Percentiles rank a stretch among this genome's conserved stretches.
These are phyloP conservation scores for Castor canadensis DNA, from an alignment of 2,113 vertebrate species.

Conservation along the genomic window DNA sequence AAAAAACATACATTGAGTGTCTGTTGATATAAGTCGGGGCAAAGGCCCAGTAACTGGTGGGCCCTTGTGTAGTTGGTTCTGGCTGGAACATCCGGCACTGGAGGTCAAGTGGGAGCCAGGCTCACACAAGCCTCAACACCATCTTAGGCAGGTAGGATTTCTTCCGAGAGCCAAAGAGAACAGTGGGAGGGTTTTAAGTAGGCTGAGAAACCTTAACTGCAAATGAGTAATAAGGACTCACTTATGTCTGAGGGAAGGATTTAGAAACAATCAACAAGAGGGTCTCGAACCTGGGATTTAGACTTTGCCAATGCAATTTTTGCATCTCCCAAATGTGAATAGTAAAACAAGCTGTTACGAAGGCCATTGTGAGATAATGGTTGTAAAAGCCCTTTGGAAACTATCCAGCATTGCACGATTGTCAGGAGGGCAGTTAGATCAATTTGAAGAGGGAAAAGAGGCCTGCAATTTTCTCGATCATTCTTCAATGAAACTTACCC, in stretches of 20 bases:
- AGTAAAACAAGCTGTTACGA: not conserved
- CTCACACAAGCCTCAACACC: not conserved
- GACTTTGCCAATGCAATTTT: not conserved
- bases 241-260: not conserved
- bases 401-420: not conserved
- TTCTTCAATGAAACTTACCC: conserved; percentile 30
- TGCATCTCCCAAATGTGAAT: not conserved
- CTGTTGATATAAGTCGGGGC: not conserved
- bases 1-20: not conserved
- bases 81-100: not conserved
- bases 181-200: not conserved
- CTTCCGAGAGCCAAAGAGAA: not conserved
- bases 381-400: not conserved
- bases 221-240: not conserved
- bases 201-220: not conserved
- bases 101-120: not conserved
- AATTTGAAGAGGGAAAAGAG: not conserved
- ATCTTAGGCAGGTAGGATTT: not conserved
- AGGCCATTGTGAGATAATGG: not conserved
- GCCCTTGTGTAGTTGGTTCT: not conserved
- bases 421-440: not conserved
- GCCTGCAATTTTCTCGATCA: conserved; percentile 30
- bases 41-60: not conserved
- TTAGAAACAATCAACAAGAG: not conserved
- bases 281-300: not conserved